Evolutionary conservation across 2,113 vertebrate genomes (phyloP), one percentile per base, ranked within the genome.

Genomic region (Entosphenus tridentatus): DNA sequence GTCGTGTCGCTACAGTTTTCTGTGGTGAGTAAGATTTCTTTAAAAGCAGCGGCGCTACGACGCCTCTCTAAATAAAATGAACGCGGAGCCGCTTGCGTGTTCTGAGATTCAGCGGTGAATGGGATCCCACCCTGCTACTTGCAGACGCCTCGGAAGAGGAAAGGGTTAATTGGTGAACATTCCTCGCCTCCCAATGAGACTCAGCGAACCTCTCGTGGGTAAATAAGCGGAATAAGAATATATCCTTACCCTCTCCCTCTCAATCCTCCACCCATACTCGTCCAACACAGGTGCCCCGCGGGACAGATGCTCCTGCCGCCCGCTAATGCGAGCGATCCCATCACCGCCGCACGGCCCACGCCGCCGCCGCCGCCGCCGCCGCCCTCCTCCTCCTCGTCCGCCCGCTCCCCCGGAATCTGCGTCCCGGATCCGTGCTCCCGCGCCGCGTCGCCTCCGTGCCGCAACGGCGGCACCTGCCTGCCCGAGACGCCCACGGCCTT

Each of bases 271-370:
- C 0, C 70, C 74, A 39, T 73, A 12, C 69, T 69, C 71, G 67
- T 1, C 2, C 16, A 67, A 71, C 72, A 58, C 73, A 91, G 87
- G 56, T 91, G 87, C 76, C 87, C 87, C 1, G 73, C 77, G 0
- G 87, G 86, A 72, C 82, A 89, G 80, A 75, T 88, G 80, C 12
- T 82, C 10, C 74, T 79, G 70, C 82, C 84, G 58, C 89, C 89
- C 6, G 78, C 78, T 68, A 84, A 82, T 0, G 82, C 39, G 39
- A 39, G 39, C 39, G 6, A 39, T 39, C 39, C 39, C 39, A 39
- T 39, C 39, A 7, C 39, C 6, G 39, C 39, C 5, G 39, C 39
- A 39, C 39, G 39, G 39, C 5, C 39, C 39, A 5, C 39, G 39
- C 39, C 39, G 78, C 9, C 54, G 8, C 67, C 84, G 79, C 71